Percentiles rank a stretch among this genome's conserved stretches.
phyloP scores from a whole-genome alignment of 2,113 vertebrate genomes.

The Scatophagus argus region DNA sequence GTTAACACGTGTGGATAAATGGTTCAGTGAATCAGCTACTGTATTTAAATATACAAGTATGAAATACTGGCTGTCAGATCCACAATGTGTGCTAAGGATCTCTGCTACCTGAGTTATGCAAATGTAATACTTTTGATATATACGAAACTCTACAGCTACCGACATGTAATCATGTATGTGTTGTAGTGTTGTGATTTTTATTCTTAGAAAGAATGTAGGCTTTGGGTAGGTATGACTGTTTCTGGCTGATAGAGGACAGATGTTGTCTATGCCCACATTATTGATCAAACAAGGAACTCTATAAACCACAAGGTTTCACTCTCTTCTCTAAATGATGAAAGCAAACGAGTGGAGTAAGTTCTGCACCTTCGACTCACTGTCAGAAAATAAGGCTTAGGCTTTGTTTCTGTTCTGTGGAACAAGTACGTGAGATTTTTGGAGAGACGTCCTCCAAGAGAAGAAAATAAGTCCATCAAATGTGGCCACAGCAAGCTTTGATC shows the following conservation, averaged over 20 bases:
- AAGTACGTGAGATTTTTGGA: constrained; percentile 4
- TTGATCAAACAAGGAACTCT: constrained; percentile 47
- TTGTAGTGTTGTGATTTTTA: constrained; percentile 35
- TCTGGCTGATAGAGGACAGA: constrained; percentile 41
- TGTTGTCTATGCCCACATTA: constrained; percentile 49
- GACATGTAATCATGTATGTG: constrained; percentile 7
- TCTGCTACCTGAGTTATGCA: constrained; percentile 10
- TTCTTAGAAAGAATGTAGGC: constrained; percentile 49
- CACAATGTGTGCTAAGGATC: not conserved
- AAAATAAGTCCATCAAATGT: constrained; percentile 45
- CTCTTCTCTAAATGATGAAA: constrained; percentile 15
- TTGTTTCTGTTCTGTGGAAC: constrained; percentile 4
- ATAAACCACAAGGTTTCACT: not conserved
- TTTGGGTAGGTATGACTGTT: constrained; percentile 44
- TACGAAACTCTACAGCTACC: not conserved
- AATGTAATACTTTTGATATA: not conserved
- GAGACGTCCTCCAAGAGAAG: constrained; percentile 20
- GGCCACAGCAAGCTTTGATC: constrained; percentile 45
- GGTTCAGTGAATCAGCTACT: not conserved
- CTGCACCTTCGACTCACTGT: not conserved
- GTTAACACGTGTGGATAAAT: not conserved
- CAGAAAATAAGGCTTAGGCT: constrained; percentile 3
- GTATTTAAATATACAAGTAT: constrained; percentile 6
- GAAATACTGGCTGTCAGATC: constrained; percentile 6
- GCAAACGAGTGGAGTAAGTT: not conserved